Base-by-base conservation (phyloP, 2,888 invertebrate species). In the Heliconius erato region DNA sequence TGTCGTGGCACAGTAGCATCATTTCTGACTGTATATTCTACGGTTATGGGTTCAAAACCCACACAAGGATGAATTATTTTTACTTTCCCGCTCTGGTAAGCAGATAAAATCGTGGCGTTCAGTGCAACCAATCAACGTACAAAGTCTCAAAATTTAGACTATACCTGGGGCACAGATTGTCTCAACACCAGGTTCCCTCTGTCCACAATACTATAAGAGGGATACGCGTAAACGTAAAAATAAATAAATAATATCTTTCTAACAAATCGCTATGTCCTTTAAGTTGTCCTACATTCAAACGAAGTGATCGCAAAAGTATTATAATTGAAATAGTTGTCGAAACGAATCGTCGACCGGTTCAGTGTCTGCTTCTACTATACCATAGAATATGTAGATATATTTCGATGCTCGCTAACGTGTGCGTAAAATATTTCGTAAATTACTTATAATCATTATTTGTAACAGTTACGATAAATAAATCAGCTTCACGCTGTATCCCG, bases 281-380 rank as follows among this genome's bases (percentile, higher is more conserved):
- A 32, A 74, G 26, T 79, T 85, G 63, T 3, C 14, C 49, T 74
- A 74, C 26, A 72, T 23, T 2, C 2, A 14, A 44, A 28, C 35
- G 54, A 84, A 83, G 83, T 82, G 83, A 80, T 84, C 83, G 78
- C 86, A 85, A 83, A 84, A 86, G 85, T 85, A 84, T 85, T 81
- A 82, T 86, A 86, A 86, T 86, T 86, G 86, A 86, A 86, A 87
- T 87, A 86, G 87, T 86, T 84, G 67, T 82, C 84, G 84, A 83
- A 79, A 83, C 86, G 85, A 87, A 86, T 86, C 83, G 82, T n/a
- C 72, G 77, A 79, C 85, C 85, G 86, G 85, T 83, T 83, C 59
- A 82, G 65, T 79, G 78, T 81, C 77, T 77, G 63, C n/a, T 28
- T 69, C 78, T 54, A 78, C 44, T 26, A 14, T 44, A 44, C 26